These are phyloP conservation scores for Mormyrus iriodes DNA, from an alignment of 2,113 vertebrate species.

Conservation along the genomic window DNA sequence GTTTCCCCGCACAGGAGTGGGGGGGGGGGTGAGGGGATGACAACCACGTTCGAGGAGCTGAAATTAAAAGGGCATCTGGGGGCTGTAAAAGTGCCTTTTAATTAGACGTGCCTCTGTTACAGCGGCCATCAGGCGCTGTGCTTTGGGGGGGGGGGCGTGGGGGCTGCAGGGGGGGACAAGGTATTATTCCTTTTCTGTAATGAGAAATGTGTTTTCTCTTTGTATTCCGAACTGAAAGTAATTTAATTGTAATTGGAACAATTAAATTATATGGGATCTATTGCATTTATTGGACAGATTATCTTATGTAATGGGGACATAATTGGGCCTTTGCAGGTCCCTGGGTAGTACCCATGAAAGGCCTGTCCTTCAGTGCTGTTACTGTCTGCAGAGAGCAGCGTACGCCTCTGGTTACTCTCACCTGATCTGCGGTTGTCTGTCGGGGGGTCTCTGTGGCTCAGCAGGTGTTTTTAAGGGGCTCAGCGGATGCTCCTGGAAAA, in stretches of 20 bases:
- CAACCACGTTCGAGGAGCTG: slow-evolving; percentile 41
- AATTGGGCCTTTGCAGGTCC: slow-evolving; percentile 49
- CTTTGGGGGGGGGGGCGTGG: not conserved
- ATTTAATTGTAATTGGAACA: slow-evolving; percentile 56
- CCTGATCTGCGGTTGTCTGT: not conserved
- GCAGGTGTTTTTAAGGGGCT: not conserved
- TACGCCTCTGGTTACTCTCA: not conserved
- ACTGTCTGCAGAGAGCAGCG: not conserved
- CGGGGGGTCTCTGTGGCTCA: not conserved
- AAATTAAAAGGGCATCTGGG: slow-evolving; percentile 55
- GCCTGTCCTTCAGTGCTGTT: not conserved
- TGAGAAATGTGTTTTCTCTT: not conserved
- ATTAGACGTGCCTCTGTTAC: slow-evolving; percentile 44
- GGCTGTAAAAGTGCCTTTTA: slow-evolving; percentile 53
- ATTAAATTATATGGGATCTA: slow-evolving; percentile 54
- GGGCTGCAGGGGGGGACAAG: not conserved
- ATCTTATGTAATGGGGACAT: slow-evolving; percentile 52
- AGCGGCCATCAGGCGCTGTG: slow-evolving; percentile 36
- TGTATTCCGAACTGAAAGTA: slow-evolving; percentile 32
- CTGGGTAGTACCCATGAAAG: slow-evolving; percentile 34
- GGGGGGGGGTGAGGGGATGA: slow-evolving; percentile 33
- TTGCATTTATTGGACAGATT: slow-evolving; percentile 53
- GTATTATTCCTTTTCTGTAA: not conserved
- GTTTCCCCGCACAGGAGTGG: not conserved
- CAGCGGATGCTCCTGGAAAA: not conserved